Evolutionary conservation across 2,888 invertebrate genomes (phyloP), one percentile per base, ranked within the genome.

Genomic region (Philopedon plagiatum): DNA sequence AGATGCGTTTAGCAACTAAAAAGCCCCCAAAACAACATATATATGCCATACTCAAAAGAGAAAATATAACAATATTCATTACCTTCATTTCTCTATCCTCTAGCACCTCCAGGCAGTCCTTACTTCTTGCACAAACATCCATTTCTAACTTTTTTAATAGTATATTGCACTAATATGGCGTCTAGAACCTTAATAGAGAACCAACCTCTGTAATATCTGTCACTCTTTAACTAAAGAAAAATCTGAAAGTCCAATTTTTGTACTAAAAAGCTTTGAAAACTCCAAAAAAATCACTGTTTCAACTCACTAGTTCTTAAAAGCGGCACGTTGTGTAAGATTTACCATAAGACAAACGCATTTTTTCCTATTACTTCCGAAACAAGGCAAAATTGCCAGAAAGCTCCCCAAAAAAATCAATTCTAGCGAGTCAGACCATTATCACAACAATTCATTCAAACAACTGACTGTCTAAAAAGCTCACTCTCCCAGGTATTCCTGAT

Each of bases 71-170:
- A n/a, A n/a, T 39, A 44, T 54, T 29, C 54, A 18, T 73, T 70
- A 79, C 79, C 79, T 79, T 79, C 79, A 79, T 76, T 67, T 79
- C 78, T 71, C 75, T 69, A 56, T 78, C 71, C 18, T 76, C 76
- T 39, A 78, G 44, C 34, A 63, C 64, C 41, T 75, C 73, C 66
- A 73, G 41, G 57, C 66, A 67, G 39, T 71, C 68, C 26, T 70
- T 73, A n/a, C 32, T 44, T 37, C 70, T 73, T 5, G 66, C 26
- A 63, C 73, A 73, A 49, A 75, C 66, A 29, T 75, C 75, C 75
- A 75, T 75, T 23, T 11, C 13, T 26, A 26, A 44, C 23, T 3
- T 49, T 51, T 32, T 62, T 26, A 18, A 32, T 44, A 44, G 49
- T 37, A 13, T 58, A 58, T 58, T 63, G 63, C 62, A 62, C 62